Evolutionary conservation across 1,140 invertebrate species (phyloP), one percentile per base, ranked within the genome.

Genomic region (Frieseomelitta varia): DNA sequence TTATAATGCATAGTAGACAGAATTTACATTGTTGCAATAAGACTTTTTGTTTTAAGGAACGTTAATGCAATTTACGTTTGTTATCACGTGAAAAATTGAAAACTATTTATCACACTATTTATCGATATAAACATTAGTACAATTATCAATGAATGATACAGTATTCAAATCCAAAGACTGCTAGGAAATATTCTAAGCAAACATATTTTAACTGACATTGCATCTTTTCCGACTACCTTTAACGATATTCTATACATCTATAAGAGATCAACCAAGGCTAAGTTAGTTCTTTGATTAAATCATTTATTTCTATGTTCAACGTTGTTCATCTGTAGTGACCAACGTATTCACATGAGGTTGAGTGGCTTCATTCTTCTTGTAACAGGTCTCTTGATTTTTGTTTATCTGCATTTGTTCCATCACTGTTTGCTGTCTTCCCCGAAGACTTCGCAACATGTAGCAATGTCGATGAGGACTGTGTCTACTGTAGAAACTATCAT

Each of bases 391-490:
- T 65, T 56, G 63, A 3, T 56, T 74, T 55, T 79, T 53, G 17
- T 21, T 55, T 1, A 51, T n/a, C 4, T 68, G 19, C 4, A 34
- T 17, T 8, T 58, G 56, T 1, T 69, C 39, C 10, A n/a, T 21
- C 12, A 21, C 0, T 0, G 30, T 11, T 4, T 53, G 67, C n/a
- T 56, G 19, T 56, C 56, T 58, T 11, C 65, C 30, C 21, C 75
- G 81, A 17, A 91, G 53, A 53, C 75, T 92, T 21, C 81, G 90
- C n/a, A 94, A 55, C 88, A 92, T 91, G 74, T 91, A 93, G 68
- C 91, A 93, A 6, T 90, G 91, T 51, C 91, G 86, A 72, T 92
- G 93, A 61, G 90, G 92, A 71, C 86, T 92, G 61, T 92, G 81
- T 1, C 81, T 84, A 76, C 88, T 93, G 87, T 91, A 90, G 75